Evolutionary conservation across 2,797 vertebrate species (phyloP).

Genomic region (Phrynocephalus vlangalii): DNA sequence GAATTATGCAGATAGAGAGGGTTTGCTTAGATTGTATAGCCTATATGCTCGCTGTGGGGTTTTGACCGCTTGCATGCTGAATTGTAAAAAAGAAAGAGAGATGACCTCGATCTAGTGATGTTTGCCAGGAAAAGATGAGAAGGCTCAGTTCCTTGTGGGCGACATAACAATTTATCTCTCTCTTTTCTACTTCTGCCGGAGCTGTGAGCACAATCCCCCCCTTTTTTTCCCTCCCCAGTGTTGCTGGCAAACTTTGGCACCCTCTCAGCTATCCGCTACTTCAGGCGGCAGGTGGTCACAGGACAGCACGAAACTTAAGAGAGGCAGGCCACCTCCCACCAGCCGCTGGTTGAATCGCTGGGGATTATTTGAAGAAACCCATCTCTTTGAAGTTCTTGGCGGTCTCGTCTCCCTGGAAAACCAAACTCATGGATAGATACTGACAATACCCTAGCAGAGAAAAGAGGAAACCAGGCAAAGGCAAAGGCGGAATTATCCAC

Average conservation of each 20-base stretch:
- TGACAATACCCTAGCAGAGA: too few relatives aligned
- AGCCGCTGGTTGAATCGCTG: background rate
- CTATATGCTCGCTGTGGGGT: too few relatives aligned
- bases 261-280: slow-evolving; percentile 92
- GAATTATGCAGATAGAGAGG: too few relatives aligned
- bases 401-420: slow-evolving; percentile 31
- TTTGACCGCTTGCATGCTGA: background rate
- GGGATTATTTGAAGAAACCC: background rate
- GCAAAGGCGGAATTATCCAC: slow-evolving; percentile 23
- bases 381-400: slow-evolving; percentile 12
- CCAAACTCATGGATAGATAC: background rate
- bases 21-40: background rate
- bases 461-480: background rate
- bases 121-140: background rate
- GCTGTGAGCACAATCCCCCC: background rate
- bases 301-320: slow-evolving; percentile 48
- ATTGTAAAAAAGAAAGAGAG: background rate
- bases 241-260: slow-evolving; percentile 93
- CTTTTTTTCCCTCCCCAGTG: slow-evolving; percentile 74
- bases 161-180: background rate
- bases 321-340: fast-evolving
- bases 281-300: slow-evolving; percentile 81
- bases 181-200: background rate
- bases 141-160: background rate
- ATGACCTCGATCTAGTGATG: too few relatives aligned